Percentiles rank a stretch among this genome's conserved stretches.
Conservation (phyloP, 2,113 vertebrate species). For the Callipepla squamata region DNA sequence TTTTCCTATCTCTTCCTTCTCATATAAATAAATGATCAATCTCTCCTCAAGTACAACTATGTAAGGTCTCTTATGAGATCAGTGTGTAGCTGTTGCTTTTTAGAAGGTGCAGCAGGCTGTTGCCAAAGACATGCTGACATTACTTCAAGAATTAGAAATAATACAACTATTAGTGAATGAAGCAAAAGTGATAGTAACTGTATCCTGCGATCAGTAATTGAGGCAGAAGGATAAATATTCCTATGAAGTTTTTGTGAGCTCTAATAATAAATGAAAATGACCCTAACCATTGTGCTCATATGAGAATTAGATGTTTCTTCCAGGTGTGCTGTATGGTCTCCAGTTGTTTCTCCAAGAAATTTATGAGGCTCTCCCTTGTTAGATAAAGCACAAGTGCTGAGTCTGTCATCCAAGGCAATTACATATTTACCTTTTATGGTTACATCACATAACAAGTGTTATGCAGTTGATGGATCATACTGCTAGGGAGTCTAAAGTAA, state of each 20-base stretch:
- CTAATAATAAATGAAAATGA: conserved; percentile 51
- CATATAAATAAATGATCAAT: background rate
- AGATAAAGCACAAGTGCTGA: conserved; percentile 75
- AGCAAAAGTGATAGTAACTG: background rate
- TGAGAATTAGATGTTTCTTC: conserved; percentile 41
- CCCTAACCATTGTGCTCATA: conserved; percentile 45
- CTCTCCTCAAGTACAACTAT: background rate
- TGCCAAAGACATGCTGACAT: background rate
- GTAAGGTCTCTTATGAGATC: background rate
- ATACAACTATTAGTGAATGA: background rate
- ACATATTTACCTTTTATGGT: conserved; percentile 70
- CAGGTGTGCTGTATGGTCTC: conserved; percentile 37
- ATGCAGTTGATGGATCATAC: conserved; percentile 70
- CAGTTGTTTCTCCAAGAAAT: conserved; percentile 70
- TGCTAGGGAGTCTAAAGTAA: conserved; percentile 59
- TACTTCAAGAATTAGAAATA: background rate
- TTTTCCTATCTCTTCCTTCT: background rate
- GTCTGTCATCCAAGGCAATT: conserved; percentile 65
- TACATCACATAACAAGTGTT: conserved; percentile 70
- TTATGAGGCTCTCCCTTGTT: conserved; percentile 70
- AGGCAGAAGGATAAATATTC: conserved; percentile 17
- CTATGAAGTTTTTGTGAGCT: conserved; percentile 22
- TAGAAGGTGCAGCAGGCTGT: background rate
- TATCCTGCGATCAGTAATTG: conserved; percentile 32
- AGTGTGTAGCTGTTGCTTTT: conserved; percentile 4